Conservation (phyloP, 2,888 invertebrate species). For the Acanthosepion esculentum region DNA sequence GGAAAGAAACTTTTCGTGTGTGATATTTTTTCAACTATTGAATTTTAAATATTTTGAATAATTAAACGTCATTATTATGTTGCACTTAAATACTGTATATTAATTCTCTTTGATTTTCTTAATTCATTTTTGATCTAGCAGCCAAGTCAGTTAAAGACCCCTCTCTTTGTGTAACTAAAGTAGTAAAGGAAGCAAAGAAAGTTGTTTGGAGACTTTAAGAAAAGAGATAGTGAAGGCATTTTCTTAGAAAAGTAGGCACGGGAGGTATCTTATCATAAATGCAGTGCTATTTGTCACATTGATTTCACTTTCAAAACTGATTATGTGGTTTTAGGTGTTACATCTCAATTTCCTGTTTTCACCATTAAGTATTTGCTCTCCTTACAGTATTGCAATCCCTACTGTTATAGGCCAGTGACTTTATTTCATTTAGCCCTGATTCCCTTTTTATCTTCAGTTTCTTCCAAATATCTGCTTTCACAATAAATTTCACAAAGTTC, state of each 20-base stretch:
- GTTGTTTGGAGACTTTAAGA: background rate
- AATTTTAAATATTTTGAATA: background rate
- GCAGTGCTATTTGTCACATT: conserved; percentile 2
- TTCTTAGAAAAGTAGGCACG: background rate
- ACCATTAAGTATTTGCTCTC: background rate
- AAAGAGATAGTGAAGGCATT: background rate
- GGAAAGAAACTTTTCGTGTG: background rate
- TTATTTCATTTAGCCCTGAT: background rate
- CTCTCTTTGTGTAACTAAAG: background rate
- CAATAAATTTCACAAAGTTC: background rate
- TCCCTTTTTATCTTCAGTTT: background rate
- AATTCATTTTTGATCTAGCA: background rate
- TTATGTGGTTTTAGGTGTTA: conserved; percentile 33
- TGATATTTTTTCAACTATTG: background rate
- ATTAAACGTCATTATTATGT: background rate
- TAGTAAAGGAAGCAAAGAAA: background rate
- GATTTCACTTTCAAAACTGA: conserved; percentile 12
- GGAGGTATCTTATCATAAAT: background rate
- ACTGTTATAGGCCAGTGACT: background rate
- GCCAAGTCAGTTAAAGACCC: background rate
- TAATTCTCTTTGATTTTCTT: background rate
- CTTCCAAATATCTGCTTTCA: background rate
- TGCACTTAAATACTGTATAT: background rate
- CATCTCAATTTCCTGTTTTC: conserved; percentile 18
- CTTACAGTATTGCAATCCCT: background rate